Evolutionary conservation across 2,888 invertebrate species (phyloP).

Genomic region (Acleris emargana): DNA sequence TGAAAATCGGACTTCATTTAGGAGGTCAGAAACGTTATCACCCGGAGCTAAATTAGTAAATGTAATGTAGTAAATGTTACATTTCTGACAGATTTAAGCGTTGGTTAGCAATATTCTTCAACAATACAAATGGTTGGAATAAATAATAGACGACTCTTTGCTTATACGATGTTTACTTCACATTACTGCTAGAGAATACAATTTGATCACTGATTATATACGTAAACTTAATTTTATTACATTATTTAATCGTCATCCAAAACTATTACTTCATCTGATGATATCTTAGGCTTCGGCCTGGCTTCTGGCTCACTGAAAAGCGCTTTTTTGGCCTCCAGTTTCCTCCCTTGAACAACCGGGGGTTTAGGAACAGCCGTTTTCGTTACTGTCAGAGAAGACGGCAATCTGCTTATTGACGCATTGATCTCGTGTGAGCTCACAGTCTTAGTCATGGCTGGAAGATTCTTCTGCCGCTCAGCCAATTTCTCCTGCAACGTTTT

Average conservation of each 20-base stretch:
- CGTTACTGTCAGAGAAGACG: slow-evolving; percentile 80
- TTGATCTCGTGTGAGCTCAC: slow-evolving; percentile 55
- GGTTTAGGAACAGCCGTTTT: slow-evolving; percentile 64
- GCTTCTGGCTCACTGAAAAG: slow-evolving; percentile 54
- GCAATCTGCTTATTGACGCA: slow-evolving; percentile 74
- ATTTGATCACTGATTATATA: slow-evolving; percentile 19
- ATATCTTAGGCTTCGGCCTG: slow-evolving; percentile 61
- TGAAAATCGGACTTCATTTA: too few relatives aligned
- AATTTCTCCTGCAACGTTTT: slow-evolving; percentile 88
- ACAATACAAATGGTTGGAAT: neutral
- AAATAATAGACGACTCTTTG: neutral
- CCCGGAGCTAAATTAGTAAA: too few relatives aligned
- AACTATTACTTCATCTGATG: slow-evolving; percentile 73
- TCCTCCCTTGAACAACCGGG: slow-evolving; percentile 50
- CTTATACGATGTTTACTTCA: neutral
- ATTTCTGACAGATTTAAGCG: too few relatives aligned
- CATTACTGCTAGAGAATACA: slow-evolving; percentile 9
- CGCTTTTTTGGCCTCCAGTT: slow-evolving; percentile 64
- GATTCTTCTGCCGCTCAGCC: slow-evolving; percentile 85
- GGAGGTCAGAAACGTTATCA: too few relatives aligned
- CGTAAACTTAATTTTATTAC: slow-evolving; percentile 2
- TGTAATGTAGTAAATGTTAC: too few relatives aligned
- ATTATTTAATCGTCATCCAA: slow-evolving; percentile 71
- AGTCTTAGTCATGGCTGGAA: slow-evolving; percentile 55
- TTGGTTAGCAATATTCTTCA: too few relatives aligned